Evolutionary conservation across 2,888 invertebrate species (phyloP).

Genomic region (Steinernema scapterisci): DNA sequence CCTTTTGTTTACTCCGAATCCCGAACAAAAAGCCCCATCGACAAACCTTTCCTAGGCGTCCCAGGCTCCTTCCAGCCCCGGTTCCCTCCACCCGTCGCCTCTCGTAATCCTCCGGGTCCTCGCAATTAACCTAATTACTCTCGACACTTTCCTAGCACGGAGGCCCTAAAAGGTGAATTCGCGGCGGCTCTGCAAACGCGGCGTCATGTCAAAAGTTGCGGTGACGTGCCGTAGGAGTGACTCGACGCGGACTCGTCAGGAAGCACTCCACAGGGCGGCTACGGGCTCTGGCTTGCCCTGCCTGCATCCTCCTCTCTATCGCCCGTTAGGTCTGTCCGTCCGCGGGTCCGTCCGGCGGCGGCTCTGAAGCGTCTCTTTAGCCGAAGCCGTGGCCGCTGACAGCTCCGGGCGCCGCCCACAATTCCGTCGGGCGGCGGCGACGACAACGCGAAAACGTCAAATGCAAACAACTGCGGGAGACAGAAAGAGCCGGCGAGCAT

Average conservation of each 20-base stretch:
- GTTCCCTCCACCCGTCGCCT: not conserved
- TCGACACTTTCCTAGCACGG: not conserved
- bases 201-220: not conserved
- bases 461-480: slow-evolving; percentile 29
- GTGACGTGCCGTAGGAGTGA: not conserved
- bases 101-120: not conserved
- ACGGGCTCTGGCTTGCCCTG: no score
- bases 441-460: slow-evolving; percentile 27
- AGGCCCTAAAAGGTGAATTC: not conserved
- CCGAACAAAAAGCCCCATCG: no score
- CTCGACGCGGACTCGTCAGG: no score
- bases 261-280: no score
- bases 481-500: slow-evolving; percentile 20
- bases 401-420: slow-evolving; percentile 27
- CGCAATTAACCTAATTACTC: slow-evolving; percentile 29
- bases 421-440: slow-evolving; percentile 30
- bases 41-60: no score
- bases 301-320: no score
- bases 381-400: slow-evolving; percentile 18
- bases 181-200: not conserved
- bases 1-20: no score
- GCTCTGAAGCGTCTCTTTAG: not conserved
- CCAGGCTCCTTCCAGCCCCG: not conserved
- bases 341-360: not conserved
- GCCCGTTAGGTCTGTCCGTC: no score